Evolutionary conservation across 2,797 vertebrate genomes (phyloP), one percentile per base, ranked within the genome.

Genomic region (Catostomus latipinnis): DNA sequence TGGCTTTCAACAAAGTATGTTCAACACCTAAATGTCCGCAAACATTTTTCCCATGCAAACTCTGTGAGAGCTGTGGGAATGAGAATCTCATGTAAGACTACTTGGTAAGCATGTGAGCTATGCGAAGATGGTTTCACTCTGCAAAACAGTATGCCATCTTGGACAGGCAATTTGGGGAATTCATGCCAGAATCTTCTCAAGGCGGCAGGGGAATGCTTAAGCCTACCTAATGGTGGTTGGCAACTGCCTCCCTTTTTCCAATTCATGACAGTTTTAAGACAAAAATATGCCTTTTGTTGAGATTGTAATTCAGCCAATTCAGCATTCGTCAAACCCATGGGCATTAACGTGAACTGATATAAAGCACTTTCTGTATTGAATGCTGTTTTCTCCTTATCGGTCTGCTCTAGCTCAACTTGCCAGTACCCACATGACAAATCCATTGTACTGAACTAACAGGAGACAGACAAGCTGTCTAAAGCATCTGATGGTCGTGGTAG

Each of bases 1-100:
- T 75, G 0, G 80, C 80, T 50, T 61, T 78, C 0, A 74, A 56
- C 2, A 82, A 56, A 14, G 81, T 82, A 14, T 11, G 16, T 13
- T 82, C 66, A 8, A 58, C 72, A 67, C 63, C 52, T 6, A 82
- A 56, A 43, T 81, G 78, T 1, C 78, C 84, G 77, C 75, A 74
- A 8, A 76, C 78, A 13, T n/a, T 16, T 2, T 70, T 50, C 3
- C 18, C 16, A 10, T 71, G 13, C 54, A 71, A 45, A 56, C 50
- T 54, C 67, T 43, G 22, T 56, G 9, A 71, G 34, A 54, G 50
- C 52, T 43, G 67, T 70, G 53, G 1, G 10, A 68, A 68, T 68
- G 1, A 68, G 2, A 53, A 54, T 8, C 6, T 71, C 52, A 34
- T 22, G 52, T 18, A 56, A 56, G 8, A 56, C 52, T 54, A 45